Evolutionary conservation across 2,113 vertebrate genomes (phyloP), one percentile per base, ranked within the genome.

Genomic region (Myocastor coypus): DNA sequence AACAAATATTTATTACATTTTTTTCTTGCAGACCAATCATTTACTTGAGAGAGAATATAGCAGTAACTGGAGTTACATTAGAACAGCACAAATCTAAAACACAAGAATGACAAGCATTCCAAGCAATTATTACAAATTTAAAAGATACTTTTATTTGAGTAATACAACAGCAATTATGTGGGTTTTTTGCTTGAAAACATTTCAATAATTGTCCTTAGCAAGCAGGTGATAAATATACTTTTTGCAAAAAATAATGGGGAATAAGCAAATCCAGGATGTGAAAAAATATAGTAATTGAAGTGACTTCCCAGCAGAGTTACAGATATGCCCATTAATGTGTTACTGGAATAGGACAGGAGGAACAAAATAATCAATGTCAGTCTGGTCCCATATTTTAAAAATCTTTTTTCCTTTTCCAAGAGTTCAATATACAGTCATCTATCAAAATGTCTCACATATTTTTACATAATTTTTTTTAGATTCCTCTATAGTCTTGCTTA

Each of bases 261-360:
- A 77, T 64, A 87, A 7, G 30, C 71, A 89, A 89, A 85, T 64
- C 20, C 12, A 95, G 19, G 46, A 83, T 94, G 93, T 71, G 52
- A 97, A 55, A 93, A 94, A 95, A 92, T 64, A 94, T n/a, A 96
- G 83, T 89, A 91, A 91, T 69, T 94, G 34, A 94, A 63, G 55
- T 26, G 68, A 0, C 63, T 97, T 97, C 87, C 63, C 89, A 97
- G 94, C 22, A 95, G 46, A 92, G 93, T 89, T 80, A 95, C 81
- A 92, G 73, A 94, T 92, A 91, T 83, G 63, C 22, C 83, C 73
- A 77, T 87, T 97, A 97, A 87, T 96, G 90, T 91, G 26, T 95
- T 95, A 89, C 89, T 84, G 89, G 93, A 96, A 96, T 34, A 93
- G 24, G 68, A 94, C 68, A 92, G 91, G 42, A 89, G 52, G 24